Conservation (phyloP, 1,140 invertebrate genomes). For the Eufriesea mexicana region DNA sequence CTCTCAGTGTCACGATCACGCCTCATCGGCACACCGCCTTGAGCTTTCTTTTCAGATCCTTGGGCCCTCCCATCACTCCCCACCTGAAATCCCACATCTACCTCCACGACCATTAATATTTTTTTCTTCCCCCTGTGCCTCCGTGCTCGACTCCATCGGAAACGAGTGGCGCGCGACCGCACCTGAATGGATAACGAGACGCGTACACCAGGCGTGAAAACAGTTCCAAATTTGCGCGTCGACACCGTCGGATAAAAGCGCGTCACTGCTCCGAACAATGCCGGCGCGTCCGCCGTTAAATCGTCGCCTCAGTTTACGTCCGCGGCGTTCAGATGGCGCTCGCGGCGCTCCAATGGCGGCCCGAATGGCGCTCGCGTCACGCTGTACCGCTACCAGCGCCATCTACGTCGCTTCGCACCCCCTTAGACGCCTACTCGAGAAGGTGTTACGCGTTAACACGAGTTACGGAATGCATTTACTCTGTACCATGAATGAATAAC, state of each 20-base stretch:
- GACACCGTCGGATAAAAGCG: not conserved
- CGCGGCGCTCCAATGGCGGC: not conserved
- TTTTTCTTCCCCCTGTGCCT: not conserved
- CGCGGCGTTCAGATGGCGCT: not conserved
- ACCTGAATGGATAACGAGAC: slow-evolving; percentile 41
- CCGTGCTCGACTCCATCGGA: slow-evolving; percentile 19
- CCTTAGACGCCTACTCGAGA: not conserved
- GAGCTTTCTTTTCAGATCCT: slow-evolving; percentile 7
- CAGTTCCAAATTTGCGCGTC: slow-evolving; percentile 13
- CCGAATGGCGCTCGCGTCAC: not conserved
- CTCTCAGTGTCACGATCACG: slow-evolving; percentile 26
- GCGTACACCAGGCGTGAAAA: slow-evolving; percentile 15
- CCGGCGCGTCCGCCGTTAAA: not conserved
- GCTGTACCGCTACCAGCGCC: too few species aligned
- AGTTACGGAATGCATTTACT: not conserved
- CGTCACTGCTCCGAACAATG: not conserved
- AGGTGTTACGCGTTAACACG: not conserved
- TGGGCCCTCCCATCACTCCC: not conserved
- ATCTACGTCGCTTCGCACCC: too few species aligned
- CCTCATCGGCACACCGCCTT: not conserved
- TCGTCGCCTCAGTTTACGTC: not conserved
- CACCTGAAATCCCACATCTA: slow-evolving; percentile 23
- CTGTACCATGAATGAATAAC: not conserved
- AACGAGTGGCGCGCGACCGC: not conserved
- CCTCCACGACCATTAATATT: slow-evolving; percentile 40